These are phyloP conservation scores for Montipora foliosa DNA, from an alignment of 64 coral and sea anemone genomes.

Conservation along the genomic window DNA sequence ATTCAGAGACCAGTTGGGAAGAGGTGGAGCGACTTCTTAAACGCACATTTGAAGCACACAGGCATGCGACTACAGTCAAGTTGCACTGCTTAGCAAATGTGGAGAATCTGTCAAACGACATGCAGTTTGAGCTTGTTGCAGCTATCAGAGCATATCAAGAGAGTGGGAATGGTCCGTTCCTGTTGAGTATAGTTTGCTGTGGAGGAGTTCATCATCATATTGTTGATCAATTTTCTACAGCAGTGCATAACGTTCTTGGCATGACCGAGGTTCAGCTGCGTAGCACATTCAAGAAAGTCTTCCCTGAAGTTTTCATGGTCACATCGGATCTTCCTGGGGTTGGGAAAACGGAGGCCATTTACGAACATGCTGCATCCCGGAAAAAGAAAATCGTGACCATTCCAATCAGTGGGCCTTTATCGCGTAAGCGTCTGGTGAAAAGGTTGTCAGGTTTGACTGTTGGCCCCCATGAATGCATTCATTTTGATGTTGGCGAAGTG, in stretches of 20 bases:
- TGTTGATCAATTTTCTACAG: conserved; percentile 87
- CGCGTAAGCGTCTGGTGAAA: conserved; percentile 58
- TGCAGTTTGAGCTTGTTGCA: conserved; percentile 88
- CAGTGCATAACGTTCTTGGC: conserved; percentile 77
- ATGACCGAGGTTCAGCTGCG: conserved; percentile 79
- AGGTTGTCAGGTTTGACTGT: conserved; percentile 57
- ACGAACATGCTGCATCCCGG: conserved; percentile 61
- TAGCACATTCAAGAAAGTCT: conserved; percentile 41
- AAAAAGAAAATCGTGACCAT: conserved; percentile 60
- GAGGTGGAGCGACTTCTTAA: conserved; percentile 82
- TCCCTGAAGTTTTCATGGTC: conserved; percentile 72
- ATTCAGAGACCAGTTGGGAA: conserved; percentile 88
- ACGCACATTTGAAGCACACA: conserved; percentile 73
- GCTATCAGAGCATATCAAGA: conserved; percentile 56
- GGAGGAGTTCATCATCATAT: conserved; percentile 93
- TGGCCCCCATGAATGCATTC: conserved; percentile 59
- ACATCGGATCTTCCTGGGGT: conserved; percentile 87
- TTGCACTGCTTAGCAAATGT: conserved; percentile 93
- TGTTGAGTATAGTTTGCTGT: conserved; percentile 83
- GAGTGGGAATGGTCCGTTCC: conserved; percentile 30
- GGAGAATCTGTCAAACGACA: conserved; percentile 84
- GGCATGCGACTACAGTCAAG: conserved; percentile 19
- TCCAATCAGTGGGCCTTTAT: conserved; percentile 90
- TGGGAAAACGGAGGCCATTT: conserved; percentile 91
- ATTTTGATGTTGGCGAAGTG: conserved; percentile 84